Conservation (phyloP, 2,113 vertebrate species). For the Salvelinus sp. region DNA sequence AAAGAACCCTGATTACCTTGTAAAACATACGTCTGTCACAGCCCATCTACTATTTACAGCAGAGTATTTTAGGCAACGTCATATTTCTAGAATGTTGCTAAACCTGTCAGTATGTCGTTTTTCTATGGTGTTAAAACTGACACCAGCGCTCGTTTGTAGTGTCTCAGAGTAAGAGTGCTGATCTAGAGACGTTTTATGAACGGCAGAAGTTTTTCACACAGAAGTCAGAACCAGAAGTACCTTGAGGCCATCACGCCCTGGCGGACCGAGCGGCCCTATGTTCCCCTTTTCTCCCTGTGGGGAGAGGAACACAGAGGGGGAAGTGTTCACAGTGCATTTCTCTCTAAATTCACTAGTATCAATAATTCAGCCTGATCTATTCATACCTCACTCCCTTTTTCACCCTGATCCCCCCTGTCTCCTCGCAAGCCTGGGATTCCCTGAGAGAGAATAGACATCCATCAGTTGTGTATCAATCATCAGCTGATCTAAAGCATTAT, state of each 20-base stretch:
- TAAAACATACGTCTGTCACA: constrained; percentile 6
- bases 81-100: not conserved
- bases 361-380: not conserved
- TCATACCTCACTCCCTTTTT: constrained; percentile 76
- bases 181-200: too few species aligned
- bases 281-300: constrained; percentile 81
- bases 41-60: too few species aligned
- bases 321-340: not conserved
- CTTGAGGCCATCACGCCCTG: constrained; percentile 78
- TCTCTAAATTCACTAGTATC: not conserved
- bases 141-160: too few species aligned
- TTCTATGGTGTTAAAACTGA: too few species aligned
- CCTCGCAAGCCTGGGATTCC: constrained; percentile 77
- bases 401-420: constrained; percentile 71
- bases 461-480: not conserved
- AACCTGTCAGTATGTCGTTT: too few species aligned
- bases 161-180: too few species aligned
- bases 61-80: not conserved
- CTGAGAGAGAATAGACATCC: constrained; percentile 47
- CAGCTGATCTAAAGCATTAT: not conserved
- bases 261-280: constrained; percentile 70
- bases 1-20: too few species aligned
- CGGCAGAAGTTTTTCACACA: too few species aligned
- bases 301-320: constrained; percentile 19
- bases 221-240: constrained; percentile 49